Percentiles rank a stretch among this genome's conserved stretches.
Conservation (phyloP, 2,797 vertebrate species). For the Eulemur albifrons region DNA sequence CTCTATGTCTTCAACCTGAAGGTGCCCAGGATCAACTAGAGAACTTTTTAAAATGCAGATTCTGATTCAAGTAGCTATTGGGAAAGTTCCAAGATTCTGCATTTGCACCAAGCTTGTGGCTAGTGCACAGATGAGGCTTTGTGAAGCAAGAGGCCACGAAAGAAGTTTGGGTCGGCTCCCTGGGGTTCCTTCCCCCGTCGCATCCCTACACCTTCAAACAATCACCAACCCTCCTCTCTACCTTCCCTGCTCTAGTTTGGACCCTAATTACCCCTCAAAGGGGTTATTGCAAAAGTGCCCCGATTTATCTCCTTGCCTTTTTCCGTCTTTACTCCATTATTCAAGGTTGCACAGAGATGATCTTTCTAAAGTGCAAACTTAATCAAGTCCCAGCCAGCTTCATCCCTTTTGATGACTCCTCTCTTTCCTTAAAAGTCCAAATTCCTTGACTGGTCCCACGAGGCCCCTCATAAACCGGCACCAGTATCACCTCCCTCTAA, state of each 20-base stretch:
- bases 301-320: neutral
- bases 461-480: neutral
- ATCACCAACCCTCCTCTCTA: neutral
- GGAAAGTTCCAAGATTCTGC: neutral
- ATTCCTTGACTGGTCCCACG: neutral
- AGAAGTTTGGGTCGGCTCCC: neutral
- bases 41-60: neutral
- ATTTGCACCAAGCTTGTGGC: neutral
- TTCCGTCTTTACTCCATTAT: neutral
- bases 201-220: neutral
- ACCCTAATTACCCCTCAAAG: neutral
- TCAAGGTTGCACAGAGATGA: neutral
- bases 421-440: neutral
- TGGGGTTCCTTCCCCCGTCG: rapidly evolving
- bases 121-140: neutral
- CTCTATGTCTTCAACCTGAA: neutral
- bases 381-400: neutral
- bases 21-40: neutral
- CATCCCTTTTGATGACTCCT: neutral
- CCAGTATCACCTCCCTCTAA: neutral
- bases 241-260: neutral
- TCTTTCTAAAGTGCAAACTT: neutral
- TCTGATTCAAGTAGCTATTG: neutral
- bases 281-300: neutral
- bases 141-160: neutral